Evolutionary conservation across 2,113 vertebrate genomes (phyloP).

Genomic region (Danionella cerebrum): DNA sequence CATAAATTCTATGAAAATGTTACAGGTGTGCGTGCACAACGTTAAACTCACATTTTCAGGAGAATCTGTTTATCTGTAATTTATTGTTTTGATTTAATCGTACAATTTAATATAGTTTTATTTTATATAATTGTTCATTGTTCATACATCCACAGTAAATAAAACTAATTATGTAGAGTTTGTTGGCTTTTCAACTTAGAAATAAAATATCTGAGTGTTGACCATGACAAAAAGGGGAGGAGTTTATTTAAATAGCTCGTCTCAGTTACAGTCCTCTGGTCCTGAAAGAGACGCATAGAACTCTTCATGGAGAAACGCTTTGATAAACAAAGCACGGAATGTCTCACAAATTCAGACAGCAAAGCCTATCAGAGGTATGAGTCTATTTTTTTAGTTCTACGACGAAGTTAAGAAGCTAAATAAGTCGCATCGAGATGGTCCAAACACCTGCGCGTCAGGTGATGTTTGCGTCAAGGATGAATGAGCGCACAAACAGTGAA

Average conservation of each 20-base stretch:
- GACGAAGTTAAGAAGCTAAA: background rate
- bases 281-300: background rate
- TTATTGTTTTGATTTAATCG: no score
- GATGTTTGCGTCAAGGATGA: background rate
- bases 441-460: conserved; percentile 22
- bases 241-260: background rate
- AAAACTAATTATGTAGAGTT: no score
- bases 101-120: no score
- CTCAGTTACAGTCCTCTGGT: background rate
- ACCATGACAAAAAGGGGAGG: background rate
- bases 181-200: no score
- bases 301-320: background rate
- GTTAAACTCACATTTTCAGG: no score
- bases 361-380: background rate
- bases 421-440: background rate
- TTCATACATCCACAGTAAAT: no score
- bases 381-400: background rate
- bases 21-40: no score
- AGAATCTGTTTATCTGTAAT: no score
- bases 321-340: background rate
- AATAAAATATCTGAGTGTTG: background rate
- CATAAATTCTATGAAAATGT: background rate
- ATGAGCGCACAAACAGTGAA: background rate
- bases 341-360: background rate
- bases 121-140: no score